Evolutionary conservation across 2,113 vertebrate genomes (phyloP), one percentile per base, ranked within the genome.

Genomic region (Toxostoma redivivum): DNA sequence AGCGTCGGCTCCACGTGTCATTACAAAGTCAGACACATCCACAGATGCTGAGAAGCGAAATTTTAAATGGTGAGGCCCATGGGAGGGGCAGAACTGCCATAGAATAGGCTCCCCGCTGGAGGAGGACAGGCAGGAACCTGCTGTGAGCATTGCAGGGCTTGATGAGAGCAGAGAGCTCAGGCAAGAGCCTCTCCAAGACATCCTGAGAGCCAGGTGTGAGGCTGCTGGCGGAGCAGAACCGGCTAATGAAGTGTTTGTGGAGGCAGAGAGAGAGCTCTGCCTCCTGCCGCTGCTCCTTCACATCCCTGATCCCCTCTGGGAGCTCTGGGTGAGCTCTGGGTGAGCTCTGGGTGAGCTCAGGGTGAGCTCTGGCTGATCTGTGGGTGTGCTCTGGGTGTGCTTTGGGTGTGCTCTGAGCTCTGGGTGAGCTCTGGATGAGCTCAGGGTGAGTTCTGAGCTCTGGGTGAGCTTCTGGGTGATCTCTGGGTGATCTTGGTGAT

Each of bases 1-100:
- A 45, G 56, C 5, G 3, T 4, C 4, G 1, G 18, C 56, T 33
- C 56, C 12, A 0, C 2, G 0, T 0, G 2, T 8, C 50, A 7
- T 4, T 8, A 5, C 13, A 20, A 50, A 76, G 24, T 11, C 67
- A 72, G 37, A 60, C 37, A 40, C 64, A 67, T 15, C 33, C 50
- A 19, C 0, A 1, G 37, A 48, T 30, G 66, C 28, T 87, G 78
- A 24, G 40, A 50, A 19, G 10, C 15, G 37, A 20, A 45, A 23
- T 4, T 17, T 33, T 22, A 16, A 69, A 35, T 30, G 45, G 16
- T 27, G 62, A 80, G 37, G 33, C 14, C 56, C 40, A 15, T 12
- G 22, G 38, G 45, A 74, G 45, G 15, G 35, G 15, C 35, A 69
- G 10, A 64, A 28, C 31, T 37, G 25, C 19, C 66, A 72, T 28